Evolutionary conservation across 2,888 invertebrate genomes (phyloP).

Genomic region (Lissocephala sabroskyi): DNA sequence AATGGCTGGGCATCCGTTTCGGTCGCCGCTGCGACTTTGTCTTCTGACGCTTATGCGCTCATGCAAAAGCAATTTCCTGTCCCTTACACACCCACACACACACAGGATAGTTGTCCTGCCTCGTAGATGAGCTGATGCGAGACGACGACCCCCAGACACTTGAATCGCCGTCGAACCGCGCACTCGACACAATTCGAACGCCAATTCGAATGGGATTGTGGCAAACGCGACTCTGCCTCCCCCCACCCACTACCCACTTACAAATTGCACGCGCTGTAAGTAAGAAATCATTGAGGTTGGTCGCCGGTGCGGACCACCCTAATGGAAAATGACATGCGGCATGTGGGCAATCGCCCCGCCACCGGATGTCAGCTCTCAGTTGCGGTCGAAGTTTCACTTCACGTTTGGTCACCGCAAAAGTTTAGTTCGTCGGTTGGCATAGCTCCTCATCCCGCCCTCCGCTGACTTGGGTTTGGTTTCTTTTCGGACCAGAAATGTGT

Average conservation of each 20-base stretch:
- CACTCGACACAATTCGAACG: slow-evolving; percentile 42
- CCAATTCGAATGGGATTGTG: slow-evolving; percentile 38
- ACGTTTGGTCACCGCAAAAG: slow-evolving; percentile 50
- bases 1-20: slow-evolving; percentile 50
- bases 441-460: neutral
- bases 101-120: slow-evolving; percentile 7
- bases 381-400: slow-evolving; percentile 39
- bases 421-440: slow-evolving; percentile 46
- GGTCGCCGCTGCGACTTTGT: slow-evolving; percentile 20
- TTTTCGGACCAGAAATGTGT: slow-evolving; percentile 14
- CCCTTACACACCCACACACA: slow-evolving; percentile 37
- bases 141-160: slow-evolving; percentile 21
- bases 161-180: slow-evolving; percentile 18
- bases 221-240: slow-evolving; percentile 24
- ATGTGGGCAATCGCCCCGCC: slow-evolving; percentile 45
- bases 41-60: slow-evolving; percentile 37
- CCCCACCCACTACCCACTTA: slow-evolving; percentile 37
- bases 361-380: slow-evolving; percentile 17
- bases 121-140: slow-evolving; percentile 6
- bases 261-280: slow-evolving; percentile 51
- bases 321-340: slow-evolving; percentile 63
- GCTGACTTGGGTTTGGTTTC: slow-evolving; percentile 34
- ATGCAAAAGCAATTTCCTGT: slow-evolving; percentile 67
- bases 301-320: slow-evolving; percentile 34
- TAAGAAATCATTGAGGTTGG: slow-evolving; percentile 66